phyloP scores from a whole-genome alignment of 2,113 vertebrate genomes.

The Ptilonorhynchus violaceus region DNA sequence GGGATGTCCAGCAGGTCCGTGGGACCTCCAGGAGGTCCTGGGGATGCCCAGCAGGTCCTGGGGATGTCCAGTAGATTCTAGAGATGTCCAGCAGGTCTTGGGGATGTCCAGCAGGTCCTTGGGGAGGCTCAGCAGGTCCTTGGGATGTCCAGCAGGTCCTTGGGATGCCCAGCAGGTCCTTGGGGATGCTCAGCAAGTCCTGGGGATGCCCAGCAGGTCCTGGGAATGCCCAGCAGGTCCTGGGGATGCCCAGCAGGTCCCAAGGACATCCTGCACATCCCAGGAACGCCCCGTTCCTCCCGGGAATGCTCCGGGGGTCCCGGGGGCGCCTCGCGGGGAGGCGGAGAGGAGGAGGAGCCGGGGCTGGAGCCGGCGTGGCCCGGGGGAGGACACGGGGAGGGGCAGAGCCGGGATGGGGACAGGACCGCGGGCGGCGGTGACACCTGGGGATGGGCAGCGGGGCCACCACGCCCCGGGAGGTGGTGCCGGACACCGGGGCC shows the following conservation, averaged over 20 bases:
- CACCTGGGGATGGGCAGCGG: not conserved
- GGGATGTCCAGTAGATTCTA: not conserved
- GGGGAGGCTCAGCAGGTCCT: not conserved
- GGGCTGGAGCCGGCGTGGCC: not conserved
- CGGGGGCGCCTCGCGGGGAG: not conserved
- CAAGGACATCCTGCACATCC: not conserved
- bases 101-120: not conserved
- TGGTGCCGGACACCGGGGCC: not conserved
- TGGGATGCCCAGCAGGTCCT: not conserved
- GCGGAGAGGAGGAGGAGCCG: not conserved
- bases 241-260: not conserved
- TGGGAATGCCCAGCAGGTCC: not conserved
- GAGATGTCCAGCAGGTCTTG: not conserved
- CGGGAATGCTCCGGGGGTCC: not conserved
- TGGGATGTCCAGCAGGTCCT: no score
- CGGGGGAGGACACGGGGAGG: not conserved
- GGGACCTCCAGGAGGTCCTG: not conserved
- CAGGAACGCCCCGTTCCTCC: accelerated
- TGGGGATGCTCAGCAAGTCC: not conserved
- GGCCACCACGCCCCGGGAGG: not conserved
- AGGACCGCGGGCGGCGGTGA: not conserved
- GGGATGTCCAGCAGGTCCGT: not conserved
- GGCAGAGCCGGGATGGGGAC: not conserved
- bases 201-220: not conserved
- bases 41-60: not conserved